Percentiles rank a stretch among this genome's conserved stretches.
Conservation (phyloP, 2,888 invertebrate genomes). For the Apodemia zela region DNA sequence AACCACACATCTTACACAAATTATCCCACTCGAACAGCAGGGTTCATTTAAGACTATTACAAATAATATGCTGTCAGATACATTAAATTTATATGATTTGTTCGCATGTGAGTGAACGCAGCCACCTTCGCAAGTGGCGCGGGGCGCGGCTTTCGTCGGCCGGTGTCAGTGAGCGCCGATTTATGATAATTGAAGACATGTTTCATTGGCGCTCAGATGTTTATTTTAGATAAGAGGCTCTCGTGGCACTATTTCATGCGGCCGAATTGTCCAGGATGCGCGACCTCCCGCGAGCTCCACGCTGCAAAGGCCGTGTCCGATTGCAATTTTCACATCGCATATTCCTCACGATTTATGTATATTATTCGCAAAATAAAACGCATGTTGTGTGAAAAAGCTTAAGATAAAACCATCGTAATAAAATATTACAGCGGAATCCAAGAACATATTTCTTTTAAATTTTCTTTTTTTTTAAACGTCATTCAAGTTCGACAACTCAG, state of each 20-base stretch:
- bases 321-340: conserved; percentile 60
- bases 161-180: conserved; percentile 71
- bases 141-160: conserved; percentile 64
- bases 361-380: conserved; percentile 50
- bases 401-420: conserved; percentile 1
- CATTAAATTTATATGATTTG: conserved; percentile 49
- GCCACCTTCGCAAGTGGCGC: conserved; percentile 48
- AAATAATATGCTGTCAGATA: conserved; percentile 38
- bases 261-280: conserved; percentile 66
- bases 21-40: conserved; percentile 23
- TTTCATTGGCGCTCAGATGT: conserved; percentile 77
- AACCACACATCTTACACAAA: conserved; percentile 19
- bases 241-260: conserved; percentile 75
- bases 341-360: conserved; percentile 62
- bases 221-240: conserved; percentile 77
- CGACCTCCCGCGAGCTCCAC: conserved; percentile 67
- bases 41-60: conserved; percentile 35
- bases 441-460: background rate
- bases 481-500: background rate
- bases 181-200: conserved; percentile 80
- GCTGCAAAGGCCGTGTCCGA: conserved; percentile 52
- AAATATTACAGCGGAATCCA: background rate
- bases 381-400: conserved; percentile 9
- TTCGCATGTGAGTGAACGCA: conserved; percentile 46
- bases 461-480: background rate